Conservation (phyloP, 2,888 invertebrate genomes). For the Caenorhabditis parvicauda region DNA sequence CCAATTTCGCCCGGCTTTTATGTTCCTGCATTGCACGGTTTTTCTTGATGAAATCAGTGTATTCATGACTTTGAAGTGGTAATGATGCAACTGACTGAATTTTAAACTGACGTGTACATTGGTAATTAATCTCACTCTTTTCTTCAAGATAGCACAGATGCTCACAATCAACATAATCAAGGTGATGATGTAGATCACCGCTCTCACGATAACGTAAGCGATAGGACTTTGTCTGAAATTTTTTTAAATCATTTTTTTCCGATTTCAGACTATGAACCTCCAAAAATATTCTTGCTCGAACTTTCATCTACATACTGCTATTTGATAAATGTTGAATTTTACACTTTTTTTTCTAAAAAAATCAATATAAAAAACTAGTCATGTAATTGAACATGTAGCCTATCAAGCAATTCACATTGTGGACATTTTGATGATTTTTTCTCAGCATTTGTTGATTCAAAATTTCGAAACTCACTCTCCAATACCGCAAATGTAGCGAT, state of each 20-base stretch:
- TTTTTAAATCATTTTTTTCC: background rate
- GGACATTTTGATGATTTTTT: background rate
- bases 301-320: too few species aligned
- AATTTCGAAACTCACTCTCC: constrained; percentile 36
- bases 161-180: constrained; percentile 46
- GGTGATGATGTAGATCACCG: constrained; percentile 50
- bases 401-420: too few species aligned
- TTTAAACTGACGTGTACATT: background rate
- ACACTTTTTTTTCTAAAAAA: background rate
- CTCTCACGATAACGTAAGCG: constrained; percentile 45
- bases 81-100: constrained; percentile 31
- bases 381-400: too few species aligned
- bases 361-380: too few species aligned
- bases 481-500: constrained; percentile 56
- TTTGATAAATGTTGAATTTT: too few species aligned
- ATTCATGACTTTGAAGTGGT: constrained; percentile 36
- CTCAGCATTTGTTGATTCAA: background rate
- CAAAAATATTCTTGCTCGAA: too few species aligned
- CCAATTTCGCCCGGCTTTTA: constrained; percentile 28
- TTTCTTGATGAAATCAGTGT: constrained; percentile 38
- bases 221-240: constrained; percentile 50
- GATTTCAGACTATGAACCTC: background rate
- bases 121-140: constrained; percentile 14
- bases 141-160: constrained; percentile 42
- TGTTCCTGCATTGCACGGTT: constrained; percentile 37